A percentile compares a stretch with the other conserved stretches of the same genome.
phyloP scores from a whole-genome alignment of 37 sponge, comb jelly and placozoan genomes.

The Beroe forskalii region DNA sequence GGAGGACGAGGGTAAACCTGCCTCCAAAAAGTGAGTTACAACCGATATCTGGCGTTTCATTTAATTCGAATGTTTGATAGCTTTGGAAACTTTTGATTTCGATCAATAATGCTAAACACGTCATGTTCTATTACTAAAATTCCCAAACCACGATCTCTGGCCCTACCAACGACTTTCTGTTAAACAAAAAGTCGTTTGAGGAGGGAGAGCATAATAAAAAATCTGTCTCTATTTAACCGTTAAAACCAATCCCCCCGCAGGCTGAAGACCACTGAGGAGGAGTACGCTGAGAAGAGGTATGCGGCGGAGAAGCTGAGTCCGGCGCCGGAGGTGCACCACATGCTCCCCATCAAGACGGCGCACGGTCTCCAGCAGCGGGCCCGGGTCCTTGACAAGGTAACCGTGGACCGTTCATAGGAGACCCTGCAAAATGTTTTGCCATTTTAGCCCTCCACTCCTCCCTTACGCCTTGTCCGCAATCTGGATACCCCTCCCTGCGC shows the following conservation, averaged over 20 bases:
- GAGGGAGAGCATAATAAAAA: too few relatives aligned
- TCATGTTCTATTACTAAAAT: too few relatives aligned
- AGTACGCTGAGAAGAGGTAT: conserved; percentile 30
- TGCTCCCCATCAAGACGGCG: conserved; percentile 52
- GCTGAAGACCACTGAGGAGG: conserved; percentile 45
- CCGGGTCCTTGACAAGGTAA: conserved; percentile 33
- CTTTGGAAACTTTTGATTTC: too few relatives aligned
- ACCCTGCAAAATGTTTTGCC: neutral
- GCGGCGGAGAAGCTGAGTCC: neutral
- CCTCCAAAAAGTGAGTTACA: conserved; percentile 28
- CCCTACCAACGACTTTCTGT: too few relatives aligned
- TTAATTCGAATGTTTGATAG: too few relatives aligned
- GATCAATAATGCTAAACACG: too few relatives aligned
- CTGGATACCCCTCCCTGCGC: neutral
- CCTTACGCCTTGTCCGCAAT: neutral
- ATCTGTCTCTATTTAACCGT: too few relatives aligned
- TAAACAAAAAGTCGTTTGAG: too few relatives aligned
- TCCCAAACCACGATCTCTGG: too few relatives aligned
- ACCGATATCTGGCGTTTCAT: neutral
- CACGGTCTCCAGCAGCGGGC: conserved; percentile 35
- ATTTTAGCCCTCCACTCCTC: neutral
- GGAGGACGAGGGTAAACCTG: neutral
- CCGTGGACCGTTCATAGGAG: neutral
- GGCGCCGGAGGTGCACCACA: conserved; percentile 2
- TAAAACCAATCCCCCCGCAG: too few relatives aligned